Evolutionary conservation across 2,888 invertebrate genomes (phyloP).

Genomic region (Phyllotreta striolata): DNA sequence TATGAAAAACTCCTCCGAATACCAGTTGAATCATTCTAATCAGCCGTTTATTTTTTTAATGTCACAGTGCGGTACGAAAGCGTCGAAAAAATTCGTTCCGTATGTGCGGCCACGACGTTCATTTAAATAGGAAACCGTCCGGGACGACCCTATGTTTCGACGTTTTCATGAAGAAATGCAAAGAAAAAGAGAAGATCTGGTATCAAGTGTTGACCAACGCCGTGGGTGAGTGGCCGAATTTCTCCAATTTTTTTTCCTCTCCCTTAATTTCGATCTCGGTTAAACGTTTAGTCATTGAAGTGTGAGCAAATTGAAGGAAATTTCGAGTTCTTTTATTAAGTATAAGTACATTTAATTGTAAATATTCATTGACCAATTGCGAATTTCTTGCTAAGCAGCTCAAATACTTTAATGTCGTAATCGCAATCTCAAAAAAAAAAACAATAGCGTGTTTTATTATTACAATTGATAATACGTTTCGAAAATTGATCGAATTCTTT

Average conservation of each 20-base stretch:
- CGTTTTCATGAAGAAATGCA: constrained; percentile 18
- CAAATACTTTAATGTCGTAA: too few species aligned
- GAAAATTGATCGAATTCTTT: too few species aligned
- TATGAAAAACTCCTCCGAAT: constrained; percentile 8
- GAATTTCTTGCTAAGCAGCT: too few species aligned
- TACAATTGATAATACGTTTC: too few species aligned
- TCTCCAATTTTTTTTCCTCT: neutral
- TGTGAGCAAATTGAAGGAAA: too few species aligned
- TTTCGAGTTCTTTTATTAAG: too few species aligned
- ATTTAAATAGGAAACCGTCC: constrained; percentile 14
- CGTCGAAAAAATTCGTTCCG: constrained; percentile 7
- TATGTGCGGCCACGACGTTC: constrained; percentile 14
- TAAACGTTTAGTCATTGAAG: neutral
- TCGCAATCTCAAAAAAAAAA: too few species aligned
- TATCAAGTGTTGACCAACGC: constrained; percentile 13
- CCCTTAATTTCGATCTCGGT: neutral
- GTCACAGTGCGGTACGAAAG: constrained; percentile 15
- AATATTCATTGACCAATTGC: too few species aligned
- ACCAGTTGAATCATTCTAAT: constrained; percentile 14
- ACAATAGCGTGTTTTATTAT: too few species aligned
- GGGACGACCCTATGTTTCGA: constrained; percentile 6
- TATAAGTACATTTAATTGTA: too few species aligned
- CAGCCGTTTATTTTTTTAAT: constrained; percentile 11
- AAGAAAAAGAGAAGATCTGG: constrained; percentile 14
- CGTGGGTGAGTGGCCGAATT: neutral